phyloP scores from a whole-genome alignment of 2,888 invertebrate genomes.

The Drosophila kanekoi region DNA sequence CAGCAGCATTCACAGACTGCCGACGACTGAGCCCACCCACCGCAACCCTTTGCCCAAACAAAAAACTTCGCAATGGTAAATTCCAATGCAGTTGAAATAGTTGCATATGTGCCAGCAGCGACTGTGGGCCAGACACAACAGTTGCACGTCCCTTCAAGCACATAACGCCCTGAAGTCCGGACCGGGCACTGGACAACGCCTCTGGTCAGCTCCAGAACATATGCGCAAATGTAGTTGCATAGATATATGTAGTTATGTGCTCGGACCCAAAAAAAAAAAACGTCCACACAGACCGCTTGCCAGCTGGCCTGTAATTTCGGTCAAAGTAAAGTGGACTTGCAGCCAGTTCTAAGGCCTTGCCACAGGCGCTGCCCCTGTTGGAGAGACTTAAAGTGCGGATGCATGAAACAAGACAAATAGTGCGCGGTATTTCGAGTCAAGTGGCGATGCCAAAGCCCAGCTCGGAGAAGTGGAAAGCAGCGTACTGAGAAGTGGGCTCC shows the following conservation, averaged over 20 bases:
- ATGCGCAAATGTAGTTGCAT: conserved; percentile 10
- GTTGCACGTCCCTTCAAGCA: conserved; percentile 33
- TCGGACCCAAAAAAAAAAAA: background rate
- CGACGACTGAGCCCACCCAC: conserved; percentile 1
- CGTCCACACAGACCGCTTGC: conserved; percentile 15
- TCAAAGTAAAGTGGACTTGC: conserved; percentile 50
- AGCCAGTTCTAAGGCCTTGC: conserved; percentile 37
- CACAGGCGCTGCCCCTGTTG: background rate
- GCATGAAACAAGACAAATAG: conserved; percentile 64
- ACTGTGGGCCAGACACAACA: conserved; percentile 21
- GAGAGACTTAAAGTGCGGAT: conserved; percentile 37
- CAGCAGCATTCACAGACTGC: conserved; percentile 30
- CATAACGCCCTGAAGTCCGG: conserved; percentile 26
- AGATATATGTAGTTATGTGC: conserved; percentile 9
- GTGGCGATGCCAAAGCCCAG: conserved; percentile 20
- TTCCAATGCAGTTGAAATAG: conserved; percentile 67
- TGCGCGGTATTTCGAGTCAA: conserved; percentile 67
- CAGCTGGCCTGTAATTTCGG: conserved; percentile 48
- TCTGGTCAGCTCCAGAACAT: conserved; percentile 14
- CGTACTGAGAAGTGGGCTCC: conserved; percentile 32
- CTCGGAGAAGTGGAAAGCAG: background rate
- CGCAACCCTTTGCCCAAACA: conserved; percentile 10
- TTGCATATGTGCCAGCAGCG: conserved; percentile 32
- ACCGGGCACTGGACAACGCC: conserved; percentile 22
- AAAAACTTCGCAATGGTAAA: conserved; percentile 49